These are phyloP conservation scores for Pampusana beccarii DNA, from an alignment of 2,113 vertebrate species.

Conservation along the genomic window DNA sequence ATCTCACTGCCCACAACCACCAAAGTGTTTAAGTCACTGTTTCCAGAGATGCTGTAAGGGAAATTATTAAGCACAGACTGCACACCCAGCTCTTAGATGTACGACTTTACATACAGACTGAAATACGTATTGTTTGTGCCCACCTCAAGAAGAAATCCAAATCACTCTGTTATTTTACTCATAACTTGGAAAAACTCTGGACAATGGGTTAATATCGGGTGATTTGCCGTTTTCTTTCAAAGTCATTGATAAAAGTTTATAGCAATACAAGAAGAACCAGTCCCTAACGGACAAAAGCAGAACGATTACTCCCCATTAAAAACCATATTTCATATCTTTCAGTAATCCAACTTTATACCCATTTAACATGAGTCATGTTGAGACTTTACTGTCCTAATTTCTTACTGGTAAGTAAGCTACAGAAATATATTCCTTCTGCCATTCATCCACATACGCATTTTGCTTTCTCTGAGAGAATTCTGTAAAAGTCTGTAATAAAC, in stretches of 20 bases:
- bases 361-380: fast-evolving
- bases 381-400: not conserved
- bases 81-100: not conserved
- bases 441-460: not conserved
- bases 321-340: not conserved
- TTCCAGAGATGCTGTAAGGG: not conserved
- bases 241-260: not conserved
- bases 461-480: not conserved
- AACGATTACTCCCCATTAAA: not conserved
- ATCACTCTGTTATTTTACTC: not conserved
- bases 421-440: not conserved
- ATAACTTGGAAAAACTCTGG: not conserved
- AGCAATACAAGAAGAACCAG: not conserved
- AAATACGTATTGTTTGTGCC: fast-evolving
- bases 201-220: not conserved
- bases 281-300: not conserved
- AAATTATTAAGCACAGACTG: not conserved
- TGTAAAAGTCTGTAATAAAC: not conserved
- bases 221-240: not conserved
- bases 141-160: not conserved
- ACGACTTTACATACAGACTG: not conserved
- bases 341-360: not conserved
- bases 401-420: not conserved
- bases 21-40: not conserved
- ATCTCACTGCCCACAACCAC: not conserved